Base-by-base conservation (phyloP, 2,113 vertebrate species). In the Campylomormyrus tamandua region DNA sequence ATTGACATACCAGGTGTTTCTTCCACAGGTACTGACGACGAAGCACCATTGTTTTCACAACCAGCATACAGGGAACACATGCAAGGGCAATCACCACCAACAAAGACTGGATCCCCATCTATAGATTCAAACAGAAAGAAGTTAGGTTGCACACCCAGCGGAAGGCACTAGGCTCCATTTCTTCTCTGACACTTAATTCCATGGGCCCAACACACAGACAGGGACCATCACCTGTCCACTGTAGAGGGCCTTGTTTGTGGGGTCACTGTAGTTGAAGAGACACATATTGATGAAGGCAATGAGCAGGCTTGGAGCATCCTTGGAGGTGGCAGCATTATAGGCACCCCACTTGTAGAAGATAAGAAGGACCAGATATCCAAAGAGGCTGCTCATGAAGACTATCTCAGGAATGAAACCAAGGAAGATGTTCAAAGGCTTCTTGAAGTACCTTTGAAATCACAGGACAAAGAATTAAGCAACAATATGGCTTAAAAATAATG, bases 281-380 rank as follows among this genome's bases (percentile, higher is more conserved):
- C 98, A 99, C 98, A 99, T 99, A 94, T 99, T 99, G 93, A 99
- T 99, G 87, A 99, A 99, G 92, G 98, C 96, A 58, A 99, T 99
- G 92, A 99, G 96, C 85, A 99, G 97, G 91, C 98, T 99, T 0
- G 98, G 98, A 1, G 98, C 98, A 0, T 96, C 94, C 92, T 91
- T 96, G 1, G 98, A 99, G 0, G 92, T 97, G 42, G 19, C 62
- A 0, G 94, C 98, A 27, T 97, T 92, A 0, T 97, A 99, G 0
- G 97, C 96, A 0, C 96, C 89, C 98, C 98, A 99, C 52, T 99
- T 99, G 90, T 97, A 99, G 92, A 99, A 97, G 92, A 99, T 96
- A 39, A 99, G 96, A 90, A 99, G 96, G 88, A 96, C 96, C 10
- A 99, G 95, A 92, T 99, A 99, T 87, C 98, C 98, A 70, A 99